These are phyloP conservation scores for Athalia rosae DNA, from an alignment of 2,888 invertebrate genomes.

Conservation along the genomic window DNA sequence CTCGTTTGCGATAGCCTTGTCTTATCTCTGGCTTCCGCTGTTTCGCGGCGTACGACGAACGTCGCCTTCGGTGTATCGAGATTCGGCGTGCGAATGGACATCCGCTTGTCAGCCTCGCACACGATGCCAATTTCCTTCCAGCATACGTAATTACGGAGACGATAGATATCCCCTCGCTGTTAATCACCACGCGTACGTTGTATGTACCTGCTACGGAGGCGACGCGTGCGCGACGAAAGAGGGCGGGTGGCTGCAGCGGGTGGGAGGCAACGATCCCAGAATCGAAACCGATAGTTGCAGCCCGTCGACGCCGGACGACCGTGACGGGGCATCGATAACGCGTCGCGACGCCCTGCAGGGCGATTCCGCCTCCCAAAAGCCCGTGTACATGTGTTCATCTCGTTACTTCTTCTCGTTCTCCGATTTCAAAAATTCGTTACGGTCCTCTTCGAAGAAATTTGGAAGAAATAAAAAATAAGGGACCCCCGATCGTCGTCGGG, in stretches of 20 bases:
- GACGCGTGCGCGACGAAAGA: neutral
- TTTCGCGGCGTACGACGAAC: no score
- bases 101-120: no score
- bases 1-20: no score
- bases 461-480: neutral
- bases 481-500: neutral
- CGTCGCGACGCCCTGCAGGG: conserved; percentile 38
- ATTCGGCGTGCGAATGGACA: no score
- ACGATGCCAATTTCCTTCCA: no score
- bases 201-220: neutral
- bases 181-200: conserved; percentile 34
- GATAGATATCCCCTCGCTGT: neutral
- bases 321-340: conserved; percentile 40
- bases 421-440: neutral
- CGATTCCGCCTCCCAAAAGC: neutral
- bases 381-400: neutral
- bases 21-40: no score
- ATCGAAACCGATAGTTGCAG: conserved; percentile 39
- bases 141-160: no score
- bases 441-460: neutral
- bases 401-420: neutral
- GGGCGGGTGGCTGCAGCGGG: neutral
- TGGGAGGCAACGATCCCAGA: conserved; percentile 35
- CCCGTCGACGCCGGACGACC: conserved; percentile 12
- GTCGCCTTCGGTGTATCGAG: no score